phyloP scores from a whole-genome alignment of 1,140 invertebrate genomes.

The Coenobita brevimanus region DNA sequence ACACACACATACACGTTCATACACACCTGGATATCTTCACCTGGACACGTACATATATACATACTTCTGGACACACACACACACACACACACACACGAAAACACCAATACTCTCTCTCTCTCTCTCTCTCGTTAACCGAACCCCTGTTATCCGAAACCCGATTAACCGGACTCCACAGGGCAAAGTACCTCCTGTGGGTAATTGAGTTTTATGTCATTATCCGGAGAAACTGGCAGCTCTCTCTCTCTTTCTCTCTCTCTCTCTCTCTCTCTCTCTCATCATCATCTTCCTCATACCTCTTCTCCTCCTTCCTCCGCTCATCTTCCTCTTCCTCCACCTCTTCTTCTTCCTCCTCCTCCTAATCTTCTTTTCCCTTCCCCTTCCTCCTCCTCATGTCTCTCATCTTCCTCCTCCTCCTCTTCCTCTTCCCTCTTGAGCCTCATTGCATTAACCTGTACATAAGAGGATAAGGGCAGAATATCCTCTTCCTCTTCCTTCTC shows the following conservation, averaged over 20 bases:
- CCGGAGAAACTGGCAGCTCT: no score
- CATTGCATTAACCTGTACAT: not conserved
- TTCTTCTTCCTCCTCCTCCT: not conserved
- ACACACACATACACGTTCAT: no score
- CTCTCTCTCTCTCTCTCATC: conserved; percentile 2
- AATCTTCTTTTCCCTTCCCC: not conserved
- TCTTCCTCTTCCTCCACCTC: not conserved
- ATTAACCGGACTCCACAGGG: not conserved
- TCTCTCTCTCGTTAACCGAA: not conserved
- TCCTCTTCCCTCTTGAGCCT: not conserved
- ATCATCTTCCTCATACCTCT: not conserved
- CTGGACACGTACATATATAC: not conserved
- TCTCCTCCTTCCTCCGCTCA: not conserved
- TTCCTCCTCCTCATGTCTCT: not conserved
- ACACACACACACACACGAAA: no score
- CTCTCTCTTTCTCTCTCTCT: not conserved
- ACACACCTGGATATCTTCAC: not conserved
- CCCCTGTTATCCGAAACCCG: not conserved
- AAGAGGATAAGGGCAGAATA: no score
- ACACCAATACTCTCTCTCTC: not conserved
- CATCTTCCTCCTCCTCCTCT: not conserved
- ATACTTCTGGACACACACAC: no score
- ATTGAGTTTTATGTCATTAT: not conserved
- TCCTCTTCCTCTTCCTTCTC: not conserved
- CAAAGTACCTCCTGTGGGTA: not conserved